phyloP scores from a whole-genome alignment of 1,140 invertebrate genomes.

The Chironomus tepperi region DNA sequence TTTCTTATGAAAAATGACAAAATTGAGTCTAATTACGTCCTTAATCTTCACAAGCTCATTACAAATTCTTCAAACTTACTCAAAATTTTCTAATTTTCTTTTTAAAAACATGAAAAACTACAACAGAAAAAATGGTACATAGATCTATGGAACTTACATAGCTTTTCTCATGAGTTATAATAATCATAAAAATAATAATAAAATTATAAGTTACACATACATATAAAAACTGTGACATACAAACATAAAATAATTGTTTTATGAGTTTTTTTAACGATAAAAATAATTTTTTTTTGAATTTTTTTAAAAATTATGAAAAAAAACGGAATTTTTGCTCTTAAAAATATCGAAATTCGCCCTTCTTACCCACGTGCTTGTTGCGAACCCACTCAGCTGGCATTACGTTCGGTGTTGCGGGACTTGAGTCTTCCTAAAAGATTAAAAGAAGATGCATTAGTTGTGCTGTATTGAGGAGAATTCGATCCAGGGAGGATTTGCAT shows the following conservation, averaged over 20 bases:
- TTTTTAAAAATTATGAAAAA: not conserved
- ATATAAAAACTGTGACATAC: not conserved
- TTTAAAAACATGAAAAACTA: no score
- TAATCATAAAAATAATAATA: not conserved
- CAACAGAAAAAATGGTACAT: no score
- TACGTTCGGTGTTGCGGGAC: slow-evolving; percentile 43
- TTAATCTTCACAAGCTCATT: no score
- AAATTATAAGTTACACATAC: not conserved
- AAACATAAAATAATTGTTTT: not conserved
- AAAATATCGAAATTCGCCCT: slow-evolving; percentile 94
- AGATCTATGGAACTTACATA: no score
- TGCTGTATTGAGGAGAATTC: no score
- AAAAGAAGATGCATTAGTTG: not conserved
- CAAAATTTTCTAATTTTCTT: no score
- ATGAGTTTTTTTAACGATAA: not conserved
- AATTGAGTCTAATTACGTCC: no score
- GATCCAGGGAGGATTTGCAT: no score
- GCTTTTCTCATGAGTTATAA: no score
- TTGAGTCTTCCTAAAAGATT: slow-evolving; percentile 27
- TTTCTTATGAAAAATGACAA: no score
- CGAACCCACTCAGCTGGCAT: slow-evolving; percentile 71
- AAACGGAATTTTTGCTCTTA: slow-evolving; percentile 40
- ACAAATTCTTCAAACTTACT: no score
- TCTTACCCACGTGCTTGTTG: slow-evolving; percentile 82
- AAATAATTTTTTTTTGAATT: not conserved